phyloP scores from a whole-genome alignment of 2,888 invertebrate species.

The Ochropleura plecta region DNA sequence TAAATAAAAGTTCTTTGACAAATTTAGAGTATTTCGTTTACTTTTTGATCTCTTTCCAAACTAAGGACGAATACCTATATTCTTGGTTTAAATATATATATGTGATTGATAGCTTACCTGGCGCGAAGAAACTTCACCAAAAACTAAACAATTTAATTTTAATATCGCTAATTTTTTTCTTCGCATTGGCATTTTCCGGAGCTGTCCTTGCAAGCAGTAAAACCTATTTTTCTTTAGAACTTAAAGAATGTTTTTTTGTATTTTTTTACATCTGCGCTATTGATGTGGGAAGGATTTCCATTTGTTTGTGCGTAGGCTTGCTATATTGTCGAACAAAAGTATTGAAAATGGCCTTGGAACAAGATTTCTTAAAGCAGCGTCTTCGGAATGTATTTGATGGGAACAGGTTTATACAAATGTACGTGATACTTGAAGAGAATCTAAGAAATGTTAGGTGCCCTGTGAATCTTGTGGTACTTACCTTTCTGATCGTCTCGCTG shows the following conservation, averaged over 20 bases:
- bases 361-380: not conserved
- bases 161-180: not conserved
- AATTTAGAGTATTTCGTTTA: not conserved
- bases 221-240: not conserved
- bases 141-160: not conserved
- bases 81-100: not conserved
- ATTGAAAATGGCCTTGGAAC: not conserved
- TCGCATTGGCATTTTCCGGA: too few relatives aligned
- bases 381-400: not conserved
- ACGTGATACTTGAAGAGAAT: not conserved
- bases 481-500: not conserved
- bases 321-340: conserved; percentile 4
- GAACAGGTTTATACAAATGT: not conserved
- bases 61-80: not conserved
- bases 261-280: not conserved
- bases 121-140: not conserved
- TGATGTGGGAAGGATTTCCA: not conserved
- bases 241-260: not conserved
- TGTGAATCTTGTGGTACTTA: not conserved
- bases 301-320: not conserved
- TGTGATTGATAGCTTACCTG: not conserved
- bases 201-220: accelerated
- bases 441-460: not conserved
- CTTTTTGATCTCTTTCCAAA: not conserved
- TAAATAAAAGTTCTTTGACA: too few relatives aligned